phyloP scores from a whole-genome alignment of 1,140 invertebrate genomes.

The Leguminivora glycinivorella region DNA sequence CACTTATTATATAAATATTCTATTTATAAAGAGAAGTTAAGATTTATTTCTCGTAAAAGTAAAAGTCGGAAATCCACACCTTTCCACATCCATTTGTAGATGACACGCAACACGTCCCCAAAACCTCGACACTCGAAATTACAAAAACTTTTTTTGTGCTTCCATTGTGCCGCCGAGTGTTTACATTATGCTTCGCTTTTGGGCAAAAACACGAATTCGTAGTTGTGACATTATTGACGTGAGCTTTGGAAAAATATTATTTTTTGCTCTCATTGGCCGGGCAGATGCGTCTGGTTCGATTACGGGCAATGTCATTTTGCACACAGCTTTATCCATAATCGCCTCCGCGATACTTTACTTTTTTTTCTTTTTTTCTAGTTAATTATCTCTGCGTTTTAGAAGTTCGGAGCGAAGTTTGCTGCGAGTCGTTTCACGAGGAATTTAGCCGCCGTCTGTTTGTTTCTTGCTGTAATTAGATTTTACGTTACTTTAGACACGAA shows the following conservation, averaged over 20 bases:
- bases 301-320: constrained; percentile 49
- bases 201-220: constrained; percentile 47
- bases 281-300: constrained; percentile 62
- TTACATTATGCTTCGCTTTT: constrained; percentile 49
- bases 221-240: constrained; percentile 68
- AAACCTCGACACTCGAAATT: constrained; percentile 41
- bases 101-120: constrained; percentile 34
- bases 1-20: background rate
- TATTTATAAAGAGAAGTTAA: background rate
- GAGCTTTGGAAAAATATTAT: constrained; percentile 43
- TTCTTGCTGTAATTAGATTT: constrained; percentile 14
- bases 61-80: background rate
- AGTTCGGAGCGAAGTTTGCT: background rate
- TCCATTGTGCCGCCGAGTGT: constrained; percentile 55
- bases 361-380: constrained; percentile 40
- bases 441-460: background rate
- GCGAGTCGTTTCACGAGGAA: constrained; percentile 1
- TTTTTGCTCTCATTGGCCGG: constrained; percentile 48
- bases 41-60: background rate
- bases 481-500: constrained; percentile 7
- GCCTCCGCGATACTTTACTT: constrained; percentile 53
- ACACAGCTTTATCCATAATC: constrained; percentile 59
- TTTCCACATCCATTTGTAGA: constrained; percentile 12
- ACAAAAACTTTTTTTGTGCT: constrained; percentile 42
- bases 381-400: constrained; percentile 32